Conservation (phyloP, 2,797 vertebrate genomes). For the Aphelocoma californica region DNA sequence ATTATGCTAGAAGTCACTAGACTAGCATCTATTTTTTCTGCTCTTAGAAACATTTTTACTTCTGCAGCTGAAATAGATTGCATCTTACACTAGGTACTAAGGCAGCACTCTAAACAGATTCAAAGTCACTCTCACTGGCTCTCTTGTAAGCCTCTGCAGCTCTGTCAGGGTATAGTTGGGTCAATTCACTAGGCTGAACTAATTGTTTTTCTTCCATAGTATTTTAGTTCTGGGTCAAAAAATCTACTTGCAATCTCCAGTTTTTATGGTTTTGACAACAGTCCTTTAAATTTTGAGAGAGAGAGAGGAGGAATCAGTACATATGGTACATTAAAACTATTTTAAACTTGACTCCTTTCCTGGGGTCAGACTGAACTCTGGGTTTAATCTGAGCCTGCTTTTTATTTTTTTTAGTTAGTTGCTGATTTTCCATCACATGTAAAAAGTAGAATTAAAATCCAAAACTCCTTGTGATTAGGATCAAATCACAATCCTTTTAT, state of each 20-base stretch:
- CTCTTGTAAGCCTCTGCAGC: not conserved
- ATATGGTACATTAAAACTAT: not conserved
- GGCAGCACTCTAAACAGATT: not conserved
- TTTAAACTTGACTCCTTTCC: not conserved
- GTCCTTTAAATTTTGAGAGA: not conserved
- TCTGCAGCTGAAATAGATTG: not conserved
- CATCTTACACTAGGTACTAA: not conserved
- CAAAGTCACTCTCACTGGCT: not conserved
- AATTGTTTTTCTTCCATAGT: not conserved
- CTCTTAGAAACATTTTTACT: not conserved
- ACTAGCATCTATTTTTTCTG: not conserved
- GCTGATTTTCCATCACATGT: not conserved
- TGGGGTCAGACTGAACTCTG: not conserved
- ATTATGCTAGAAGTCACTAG: not conserved
- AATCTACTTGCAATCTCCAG: not conserved
- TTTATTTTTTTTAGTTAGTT: not conserved
- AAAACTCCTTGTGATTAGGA: not conserved
- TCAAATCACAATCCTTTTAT: not conserved
- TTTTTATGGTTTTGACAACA: not conserved
- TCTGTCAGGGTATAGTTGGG: not conserved
- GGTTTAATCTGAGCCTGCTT: not conserved
- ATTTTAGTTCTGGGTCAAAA: conserved; percentile 14
- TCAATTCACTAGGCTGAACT: not conserved
- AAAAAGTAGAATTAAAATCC: not conserved
- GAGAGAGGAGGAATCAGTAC: not conserved